Evolutionary conservation across 2,113 vertebrate genomes (phyloP), one percentile per base, ranked within the genome.

Genomic region (Ranitomeya variabilis): DNA sequence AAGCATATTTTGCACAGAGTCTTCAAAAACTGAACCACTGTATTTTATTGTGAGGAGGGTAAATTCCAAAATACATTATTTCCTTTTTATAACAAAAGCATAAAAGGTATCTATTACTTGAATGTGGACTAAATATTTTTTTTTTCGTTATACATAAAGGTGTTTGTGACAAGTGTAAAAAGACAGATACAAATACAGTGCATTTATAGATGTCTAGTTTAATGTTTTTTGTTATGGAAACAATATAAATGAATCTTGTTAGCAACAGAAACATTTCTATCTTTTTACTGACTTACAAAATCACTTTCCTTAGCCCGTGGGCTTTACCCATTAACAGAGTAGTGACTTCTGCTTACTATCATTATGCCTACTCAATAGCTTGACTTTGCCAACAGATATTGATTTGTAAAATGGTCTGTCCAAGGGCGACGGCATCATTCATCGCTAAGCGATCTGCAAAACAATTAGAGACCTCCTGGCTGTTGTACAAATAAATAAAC

Each of bases 401-500:
- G 91, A 94, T 94, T 91, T 90, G 66, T 87, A 90, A 85, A 89
- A 59, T 89, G 86, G 91, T 90, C 91, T 86, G 73, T 91, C 90
- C 90, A 90, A 93, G 92, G 91, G 92, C 92, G 93, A 91, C 62
- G 86, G 88, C 87, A 90, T 90, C 92, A 91, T 93, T 94, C 94
- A 94, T 93, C 91, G 92, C 90, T 92, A 92, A 93, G 92, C 87
- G 93, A 93, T 90, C 91, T 94, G 91, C 91, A 92, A 91, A 93
- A 92, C 92, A 94, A 92, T 93, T 91, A 92, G 91, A 92, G 85
- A 90, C 88, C 91, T 92, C 88, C 90, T 91, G 89, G 88, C 91
- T 93, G 81, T 19, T 83, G 85, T 90, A 77, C 78, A 83, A 90
- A 90, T 86, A 91, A 90, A 91, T 73, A 88, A 89, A 91, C 91